Evolutionary conservation across 2,113 vertebrate species (phyloP), one percentile per base, ranked within the genome.

Genomic region (Capreolus pygargus): DNA sequence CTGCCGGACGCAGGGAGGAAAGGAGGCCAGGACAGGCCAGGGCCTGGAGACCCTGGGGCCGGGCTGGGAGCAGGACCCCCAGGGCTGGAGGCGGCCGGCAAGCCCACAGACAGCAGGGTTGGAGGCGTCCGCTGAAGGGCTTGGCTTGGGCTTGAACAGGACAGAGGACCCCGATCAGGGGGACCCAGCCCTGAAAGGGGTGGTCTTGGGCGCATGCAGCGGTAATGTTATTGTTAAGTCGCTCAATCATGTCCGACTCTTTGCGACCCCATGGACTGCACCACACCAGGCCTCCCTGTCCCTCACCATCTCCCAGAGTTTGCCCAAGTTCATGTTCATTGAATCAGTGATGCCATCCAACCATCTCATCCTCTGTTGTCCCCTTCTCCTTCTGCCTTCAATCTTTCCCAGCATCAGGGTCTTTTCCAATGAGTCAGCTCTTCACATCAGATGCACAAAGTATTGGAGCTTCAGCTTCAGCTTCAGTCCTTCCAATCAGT

Each of bases 31-130:
- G 23, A 3, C 74, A 28, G 74, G 6, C 39, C 1, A 4, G 74
- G 78, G 33, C 78, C 9, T 6, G 9, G 16, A 0, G 0, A 45
- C 6, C 16, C 78, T 2, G 0, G 5, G 28, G 16, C 28, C 2
- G 3, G 47, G 6, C 47, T 13, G 79, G 79, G 3, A 9, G 55
- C 2, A 1, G 17, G 50, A 23, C 12, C n/a, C 33, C 11, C 1
- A 17, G 12, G 79, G 79, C 47, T 52, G 11, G 17, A 52, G 30
- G 81, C 1, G 6, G 33, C 79, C 1, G 0, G 5, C 19, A n/a
- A 54, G 50, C 33, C 19, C 6, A 13, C 12, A 55, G 81, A 16
- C 12, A 12, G 30, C 79, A n/a, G 50, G 11, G 19, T 4, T 36
- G 21, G n/a, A 55, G 16, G 23, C 2, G 2, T 9, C n/a, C 7